phyloP scores from a whole-genome alignment of 2,797 vertebrate genomes.

The Varecia variegata region DNA sequence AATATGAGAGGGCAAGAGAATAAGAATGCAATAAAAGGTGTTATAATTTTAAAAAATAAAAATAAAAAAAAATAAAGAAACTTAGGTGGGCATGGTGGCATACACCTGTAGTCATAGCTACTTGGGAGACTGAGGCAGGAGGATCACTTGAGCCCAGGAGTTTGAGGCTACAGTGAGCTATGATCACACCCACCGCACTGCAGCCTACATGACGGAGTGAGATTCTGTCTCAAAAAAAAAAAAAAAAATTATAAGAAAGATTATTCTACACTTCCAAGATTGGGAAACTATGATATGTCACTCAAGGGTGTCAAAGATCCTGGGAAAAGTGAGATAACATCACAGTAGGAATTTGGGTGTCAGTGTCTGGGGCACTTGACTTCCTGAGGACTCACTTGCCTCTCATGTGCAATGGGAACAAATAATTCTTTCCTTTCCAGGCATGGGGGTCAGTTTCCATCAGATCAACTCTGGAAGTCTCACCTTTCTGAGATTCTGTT shows the following conservation, averaged over 20 bases:
- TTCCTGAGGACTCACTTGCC: not conserved
- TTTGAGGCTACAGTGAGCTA: not conserved
- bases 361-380: not conserved
- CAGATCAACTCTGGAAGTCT: not conserved
- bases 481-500: not conserved
- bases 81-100: not conserved
- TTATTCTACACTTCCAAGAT: not conserved
- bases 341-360: not conserved
- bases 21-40: not conserved
- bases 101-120: not conserved
- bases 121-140: not conserved
- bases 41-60: too few species aligned
- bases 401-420: not conserved
- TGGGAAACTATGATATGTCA: not conserved
- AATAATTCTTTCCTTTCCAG: not conserved
- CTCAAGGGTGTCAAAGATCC: not conserved
- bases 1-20: not conserved
- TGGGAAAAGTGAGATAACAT: not conserved
- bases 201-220: not conserved
- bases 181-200: not conserved
- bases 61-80: too few species aligned
- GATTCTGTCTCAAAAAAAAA: not conserved
- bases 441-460: not conserved
- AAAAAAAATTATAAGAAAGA: not conserved
- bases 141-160: not conserved